Conservation (phyloP, 2,888 invertebrate genomes). For the Lycophotia porphyrea region DNA sequence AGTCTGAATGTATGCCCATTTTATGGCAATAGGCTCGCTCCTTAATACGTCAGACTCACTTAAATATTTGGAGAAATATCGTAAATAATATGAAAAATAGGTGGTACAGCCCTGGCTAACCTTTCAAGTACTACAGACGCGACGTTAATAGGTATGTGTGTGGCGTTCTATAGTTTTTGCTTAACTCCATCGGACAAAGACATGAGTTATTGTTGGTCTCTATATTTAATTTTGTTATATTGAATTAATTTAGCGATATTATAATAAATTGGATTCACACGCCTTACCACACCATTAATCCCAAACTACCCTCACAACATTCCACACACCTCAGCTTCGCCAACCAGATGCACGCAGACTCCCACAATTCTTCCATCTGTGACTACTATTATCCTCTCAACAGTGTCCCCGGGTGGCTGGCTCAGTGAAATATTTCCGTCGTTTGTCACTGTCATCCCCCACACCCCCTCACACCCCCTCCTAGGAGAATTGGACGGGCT, state of each 20-base stretch:
- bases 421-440: conserved; percentile 71
- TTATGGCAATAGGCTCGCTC: background rate
- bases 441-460: conserved; percentile 71
- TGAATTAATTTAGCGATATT: background rate
- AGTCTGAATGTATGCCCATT: background rate
- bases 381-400: conserved; percentile 52
- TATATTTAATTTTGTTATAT: background rate
- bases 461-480: conserved; percentile 14
- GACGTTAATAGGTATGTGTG: background rate
- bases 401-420: conserved; percentile 64
- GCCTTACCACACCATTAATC: background rate
- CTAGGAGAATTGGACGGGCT: conserved; percentile 56
- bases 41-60: background rate
- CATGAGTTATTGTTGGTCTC: background rate
- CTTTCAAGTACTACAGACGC: background rate
- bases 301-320: background rate
- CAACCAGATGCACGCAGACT: conserved; percentile 17
- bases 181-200: background rate
- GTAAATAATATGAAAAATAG: background rate
- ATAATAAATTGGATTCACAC: background rate
- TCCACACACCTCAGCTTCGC: background rate
- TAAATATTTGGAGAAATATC: background rate
- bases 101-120: background rate
- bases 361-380: conserved; percentile 46
- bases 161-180: background rate